phyloP scores from a whole-genome alignment of 2,113 vertebrate genomes.

The Spilogale gracilis region DNA sequence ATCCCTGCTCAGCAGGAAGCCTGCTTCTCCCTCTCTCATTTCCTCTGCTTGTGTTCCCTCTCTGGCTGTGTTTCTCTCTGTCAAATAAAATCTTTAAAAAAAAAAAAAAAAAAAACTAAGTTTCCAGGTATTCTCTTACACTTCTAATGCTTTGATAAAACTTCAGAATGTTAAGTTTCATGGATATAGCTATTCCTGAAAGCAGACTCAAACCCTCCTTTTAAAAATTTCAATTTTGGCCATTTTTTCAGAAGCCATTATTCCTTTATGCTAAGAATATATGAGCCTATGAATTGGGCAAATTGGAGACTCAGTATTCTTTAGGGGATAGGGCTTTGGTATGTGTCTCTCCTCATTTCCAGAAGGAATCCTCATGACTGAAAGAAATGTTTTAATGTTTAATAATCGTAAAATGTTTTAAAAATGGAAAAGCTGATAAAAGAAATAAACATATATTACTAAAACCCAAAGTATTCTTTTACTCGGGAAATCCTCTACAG shows the following conservation, averaged over 20 bases:
- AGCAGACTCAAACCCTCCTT: background rate
- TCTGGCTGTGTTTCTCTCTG: too few relatives aligned
- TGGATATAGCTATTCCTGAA: background rate
- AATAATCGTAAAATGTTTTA: background rate
- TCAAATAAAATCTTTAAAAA: too few relatives aligned
- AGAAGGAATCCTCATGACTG: background rate
- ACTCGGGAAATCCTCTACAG: background rate
- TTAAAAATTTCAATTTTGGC: background rate
- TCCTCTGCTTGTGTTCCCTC: too few relatives aligned
- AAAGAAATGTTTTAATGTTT: background rate
- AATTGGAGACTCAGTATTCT: background rate
- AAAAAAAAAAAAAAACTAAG: background rate
- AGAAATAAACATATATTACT: background rate
- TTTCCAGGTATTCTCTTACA: background rate
- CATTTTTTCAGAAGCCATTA: background rate
- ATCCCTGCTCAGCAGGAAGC: too few relatives aligned
- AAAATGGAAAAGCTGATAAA: slow-evolving; percentile 32
- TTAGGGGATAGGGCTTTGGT: background rate
- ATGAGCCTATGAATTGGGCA: background rate
- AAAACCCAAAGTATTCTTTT: background rate
- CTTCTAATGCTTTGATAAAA: background rate
- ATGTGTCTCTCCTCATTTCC: background rate
- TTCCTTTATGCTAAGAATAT: background rate
- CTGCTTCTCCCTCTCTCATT: too few relatives aligned
- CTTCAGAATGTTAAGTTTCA: background rate